phyloP scores from a whole-genome alignment of 2,113 vertebrate genomes.

The Colinus virginianus region DNA sequence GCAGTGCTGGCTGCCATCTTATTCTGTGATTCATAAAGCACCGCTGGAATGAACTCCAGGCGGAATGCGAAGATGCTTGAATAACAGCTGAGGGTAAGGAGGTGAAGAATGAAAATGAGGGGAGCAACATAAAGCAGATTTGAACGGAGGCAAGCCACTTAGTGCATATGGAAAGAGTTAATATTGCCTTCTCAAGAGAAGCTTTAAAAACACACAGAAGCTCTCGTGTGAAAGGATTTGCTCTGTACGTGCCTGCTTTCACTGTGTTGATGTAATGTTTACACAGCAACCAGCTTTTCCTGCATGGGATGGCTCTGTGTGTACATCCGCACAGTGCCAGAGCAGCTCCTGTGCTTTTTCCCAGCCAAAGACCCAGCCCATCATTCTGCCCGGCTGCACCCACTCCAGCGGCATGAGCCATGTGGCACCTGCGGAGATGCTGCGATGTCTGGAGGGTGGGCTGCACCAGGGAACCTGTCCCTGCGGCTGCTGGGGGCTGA shows the following conservation, averaged over 20 bases:
- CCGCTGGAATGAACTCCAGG: constrained; percentile 59
- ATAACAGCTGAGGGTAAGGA: constrained; percentile 56
- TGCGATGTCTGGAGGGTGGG: neutral
- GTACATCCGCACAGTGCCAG: neutral
- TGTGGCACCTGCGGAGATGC: neutral
- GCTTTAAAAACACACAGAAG: neutral
- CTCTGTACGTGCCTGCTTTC: neutral
- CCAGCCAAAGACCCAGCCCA: neutral
- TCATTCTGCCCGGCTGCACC: neutral
- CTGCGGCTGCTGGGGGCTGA: neutral
- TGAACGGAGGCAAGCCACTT: neutral
- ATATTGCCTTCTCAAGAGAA: neutral
- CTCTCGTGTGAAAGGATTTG: neutral
- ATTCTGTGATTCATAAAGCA: constrained; percentile 54
- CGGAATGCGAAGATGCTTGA: constrained; percentile 66
- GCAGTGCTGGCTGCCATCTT: constrained; percentile 58
- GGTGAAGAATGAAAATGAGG: constrained; percentile 45
- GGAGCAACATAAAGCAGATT: neutral
- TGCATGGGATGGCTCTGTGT: neutral
- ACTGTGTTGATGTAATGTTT: neutral
- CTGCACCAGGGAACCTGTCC: neutral
- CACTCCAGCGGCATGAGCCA: neutral
- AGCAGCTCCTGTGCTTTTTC: neutral
- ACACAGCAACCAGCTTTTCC: neutral
- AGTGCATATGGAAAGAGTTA: neutral